Conservation (phyloP, 2,888 invertebrate genomes). For the Rhyacophila evoluta region DNA sequence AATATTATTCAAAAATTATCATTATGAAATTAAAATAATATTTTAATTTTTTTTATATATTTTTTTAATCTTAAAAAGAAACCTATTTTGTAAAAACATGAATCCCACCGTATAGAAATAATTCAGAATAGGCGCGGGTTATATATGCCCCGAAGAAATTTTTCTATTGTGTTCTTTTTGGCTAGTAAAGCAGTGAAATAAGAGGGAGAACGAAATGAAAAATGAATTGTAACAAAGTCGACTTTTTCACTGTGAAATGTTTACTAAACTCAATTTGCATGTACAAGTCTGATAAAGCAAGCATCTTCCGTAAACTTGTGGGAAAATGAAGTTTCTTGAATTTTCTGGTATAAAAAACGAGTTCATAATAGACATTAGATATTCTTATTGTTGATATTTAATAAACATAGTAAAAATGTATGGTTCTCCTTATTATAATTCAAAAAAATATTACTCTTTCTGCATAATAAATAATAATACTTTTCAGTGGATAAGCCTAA, state of each 20-base stretch:
- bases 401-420: too few relatives aligned
- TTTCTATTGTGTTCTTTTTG: conserved; percentile 46
- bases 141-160: conserved; percentile 44
- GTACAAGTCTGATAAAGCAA: conserved; percentile 61
- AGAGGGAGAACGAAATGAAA: conserved; percentile 60
- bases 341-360: too few relatives aligned
- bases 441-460: too few relatives aligned
- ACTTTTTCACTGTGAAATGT: conserved; percentile 63
- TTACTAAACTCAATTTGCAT: conserved; percentile 74
- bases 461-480: too few relatives aligned
- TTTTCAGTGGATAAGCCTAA: too few relatives aligned
- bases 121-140: background rate
- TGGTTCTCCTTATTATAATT: too few relatives aligned
- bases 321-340: conserved; percentile 53
- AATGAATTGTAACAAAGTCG: conserved; percentile 69
- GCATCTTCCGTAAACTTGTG: conserved; percentile 51
- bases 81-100: background rate
- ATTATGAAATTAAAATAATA: too few relatives aligned
- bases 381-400: too few relatives aligned
- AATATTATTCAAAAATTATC: too few relatives aligned
- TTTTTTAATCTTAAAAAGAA: too few relatives aligned
- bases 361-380: too few relatives aligned
- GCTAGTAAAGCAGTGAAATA: conserved; percentile 27
- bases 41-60: too few relatives aligned
- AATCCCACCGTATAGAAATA: background rate